Base-by-base conservation (phyloP, 1,140 invertebrate species). In the Leptopilina clavipes region DNA sequence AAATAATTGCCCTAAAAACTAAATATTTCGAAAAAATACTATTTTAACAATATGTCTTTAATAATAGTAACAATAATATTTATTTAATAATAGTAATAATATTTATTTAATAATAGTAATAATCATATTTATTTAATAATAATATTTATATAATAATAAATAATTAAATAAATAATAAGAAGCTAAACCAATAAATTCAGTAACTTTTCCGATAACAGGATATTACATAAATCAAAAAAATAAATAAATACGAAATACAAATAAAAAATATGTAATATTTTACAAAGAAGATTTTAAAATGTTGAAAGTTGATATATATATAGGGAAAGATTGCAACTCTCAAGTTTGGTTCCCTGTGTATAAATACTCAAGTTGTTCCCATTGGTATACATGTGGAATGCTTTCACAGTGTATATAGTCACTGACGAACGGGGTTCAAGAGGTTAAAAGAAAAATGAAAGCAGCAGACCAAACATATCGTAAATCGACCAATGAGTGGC, bases 401-500 rank as follows among this genome's bases (percentile, higher is more conserved):
- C 18, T 31, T 59, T 14, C 22, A 25, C n/a, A n/a, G n/a, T n/a
- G 56, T 59, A 56, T 56, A 59, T 59, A 22, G 56, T 25, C n/a
- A n/a, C 56, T 59, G 56, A 59, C 56, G 56, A 59, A 59, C 56
- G n/a, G 56, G 56, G 56, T 59, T 59, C 56, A 59, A 59, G 56
- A 59, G 56, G 56, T 59, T 59, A 59, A 59, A 59, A 43, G 74
- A 70, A 75, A 77, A 76, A 76, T 52, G 72, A 72, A 78, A 75
- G 75, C 56, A 65, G 59, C 25, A 80, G 78, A 78, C 75, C 75
- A 77, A 80, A 80, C 75, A 73, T 77, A 79, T 80, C 81, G 77
- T 82, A 82, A 82, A 80, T 82, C 77, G 79, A 75, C 72, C 71
- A 40, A 75, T 70, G 73, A 74, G 75, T 82, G 75, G 37, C 52